These are phyloP conservation scores for Crypturellus tataupa DNA, from an alignment of 2,797 vertebrate genomes.

Conservation along the genomic window DNA sequence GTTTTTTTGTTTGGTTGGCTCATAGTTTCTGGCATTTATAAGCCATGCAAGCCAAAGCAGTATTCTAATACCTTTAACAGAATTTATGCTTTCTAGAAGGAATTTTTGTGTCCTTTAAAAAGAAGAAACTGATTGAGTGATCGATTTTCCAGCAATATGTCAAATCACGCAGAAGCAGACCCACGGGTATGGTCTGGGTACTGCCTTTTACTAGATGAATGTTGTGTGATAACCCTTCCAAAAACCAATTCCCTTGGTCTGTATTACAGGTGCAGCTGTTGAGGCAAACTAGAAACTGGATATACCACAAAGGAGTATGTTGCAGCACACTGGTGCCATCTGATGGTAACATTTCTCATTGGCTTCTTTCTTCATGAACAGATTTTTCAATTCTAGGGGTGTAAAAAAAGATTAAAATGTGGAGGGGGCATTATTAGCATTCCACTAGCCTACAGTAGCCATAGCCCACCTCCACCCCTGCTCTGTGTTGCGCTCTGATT, in stretches of 20 bases:
- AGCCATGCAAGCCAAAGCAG: not conserved
- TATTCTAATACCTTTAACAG: not conserved
- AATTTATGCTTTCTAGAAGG: not conserved
- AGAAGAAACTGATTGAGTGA: not conserved
- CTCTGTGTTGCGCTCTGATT: not conserved
- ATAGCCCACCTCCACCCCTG: no score
- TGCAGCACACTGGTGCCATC: slow-evolving; percentile 69
- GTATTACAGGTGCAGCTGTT: slow-evolving; percentile 64
- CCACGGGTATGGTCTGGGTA: fast-evolving
- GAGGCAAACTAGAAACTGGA: not conserved
- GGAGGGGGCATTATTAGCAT: not conserved
- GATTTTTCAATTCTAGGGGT: not conserved
- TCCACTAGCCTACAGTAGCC: no score
- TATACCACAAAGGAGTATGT: not conserved
- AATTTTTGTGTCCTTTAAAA: not conserved
- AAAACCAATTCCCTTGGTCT: not conserved
- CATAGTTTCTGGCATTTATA: not conserved
- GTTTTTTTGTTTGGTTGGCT: not conserved
- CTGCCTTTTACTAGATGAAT: not conserved
- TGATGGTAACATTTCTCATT: slow-evolving; percentile 76
- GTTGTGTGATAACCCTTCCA: not conserved
- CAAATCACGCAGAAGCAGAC: not conserved
- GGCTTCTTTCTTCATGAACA: not conserved
- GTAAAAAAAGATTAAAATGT: not conserved
- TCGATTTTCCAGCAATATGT: not conserved